Conservation (phyloP, 2,888 invertebrate genomes). For the Coleophora flavipennella region DNA sequence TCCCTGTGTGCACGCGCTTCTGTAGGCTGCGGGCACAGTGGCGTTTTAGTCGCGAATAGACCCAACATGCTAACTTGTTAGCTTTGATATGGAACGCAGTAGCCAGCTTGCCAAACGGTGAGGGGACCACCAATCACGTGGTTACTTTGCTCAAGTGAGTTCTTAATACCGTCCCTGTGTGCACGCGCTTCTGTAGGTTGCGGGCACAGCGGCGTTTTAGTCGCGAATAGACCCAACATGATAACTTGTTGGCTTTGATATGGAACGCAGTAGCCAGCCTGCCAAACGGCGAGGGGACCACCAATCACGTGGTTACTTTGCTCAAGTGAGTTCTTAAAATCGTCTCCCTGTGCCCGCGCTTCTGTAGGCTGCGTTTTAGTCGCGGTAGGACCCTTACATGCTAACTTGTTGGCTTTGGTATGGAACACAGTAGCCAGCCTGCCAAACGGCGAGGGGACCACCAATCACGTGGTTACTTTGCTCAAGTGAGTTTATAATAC, state of each 20-base stretch:
- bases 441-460: conserved; percentile 94
- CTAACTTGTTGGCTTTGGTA: conserved; percentile 92
- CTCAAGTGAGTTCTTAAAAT: conserved; percentile 73
- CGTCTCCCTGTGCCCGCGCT: no score
- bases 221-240: conserved; percentile 84
- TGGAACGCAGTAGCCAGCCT: conserved; percentile 93
- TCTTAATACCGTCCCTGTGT: no score
- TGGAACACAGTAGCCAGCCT: conserved; percentile 93
- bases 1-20: no score
- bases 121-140: conserved; percentile 93
- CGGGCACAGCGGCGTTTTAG: no score
- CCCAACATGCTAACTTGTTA: conserved; percentile 91
- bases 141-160: conserved; percentile 82
- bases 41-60: conserved; percentile 58
- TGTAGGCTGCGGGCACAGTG: no score
- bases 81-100: conserved; percentile 95
- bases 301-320: conserved; percentile 92
- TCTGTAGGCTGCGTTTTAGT: no score
- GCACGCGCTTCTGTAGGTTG: no score
- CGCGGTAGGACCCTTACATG: conserved; percentile 85
- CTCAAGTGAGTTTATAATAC: conserved; percentile 73
- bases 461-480: conserved; percentile 92
- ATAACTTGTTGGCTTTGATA: conserved; percentile 92
- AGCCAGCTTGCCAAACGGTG: conserved; percentile 93
- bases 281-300: conserved; percentile 94